phyloP scores from a whole-genome alignment of 2,797 vertebrate genomes.

The Hyperoplus lanceolatus region DNA sequence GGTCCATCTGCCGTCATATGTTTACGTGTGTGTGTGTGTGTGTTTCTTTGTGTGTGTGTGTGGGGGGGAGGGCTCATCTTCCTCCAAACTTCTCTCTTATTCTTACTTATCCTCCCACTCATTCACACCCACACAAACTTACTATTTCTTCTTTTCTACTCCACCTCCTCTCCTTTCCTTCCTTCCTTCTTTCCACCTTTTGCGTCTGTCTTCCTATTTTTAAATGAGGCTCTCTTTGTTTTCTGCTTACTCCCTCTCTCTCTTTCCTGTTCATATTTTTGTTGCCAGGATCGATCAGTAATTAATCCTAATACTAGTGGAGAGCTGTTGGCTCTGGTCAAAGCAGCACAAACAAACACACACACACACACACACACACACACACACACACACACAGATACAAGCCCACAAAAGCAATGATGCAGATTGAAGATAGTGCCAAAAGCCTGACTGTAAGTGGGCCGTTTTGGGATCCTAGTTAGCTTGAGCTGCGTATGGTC shows the following conservation, averaged over 20 bases:
- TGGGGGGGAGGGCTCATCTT: conserved; percentile 26
- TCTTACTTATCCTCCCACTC: conserved; percentile 60
- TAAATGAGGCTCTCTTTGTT: conserved; percentile 2
- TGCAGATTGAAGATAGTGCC: conserved; percentile 52
- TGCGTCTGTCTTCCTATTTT: conserved; percentile 4
- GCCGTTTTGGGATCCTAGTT: conserved; percentile 58
- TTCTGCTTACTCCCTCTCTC: background rate
- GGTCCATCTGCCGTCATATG: conserved; percentile 66
- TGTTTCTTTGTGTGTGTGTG: background rate
- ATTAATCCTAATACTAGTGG: conserved; percentile 68
- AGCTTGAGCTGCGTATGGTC: conserved; percentile 45
- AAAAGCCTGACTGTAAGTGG: conserved; percentile 61
- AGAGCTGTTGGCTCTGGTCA: conserved; percentile 59
- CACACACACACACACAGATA: background rate
- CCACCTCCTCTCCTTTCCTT: conserved; percentile 2
- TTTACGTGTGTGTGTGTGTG: conserved; percentile 53
- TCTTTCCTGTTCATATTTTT: conserved; percentile 33
- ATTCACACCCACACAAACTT: conserved; percentile 37
- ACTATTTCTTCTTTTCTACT: conserved; percentile 23
- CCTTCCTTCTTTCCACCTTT: conserved; percentile 13
- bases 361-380: conserved; percentile 22
- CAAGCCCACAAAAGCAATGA: conserved; percentile 39
- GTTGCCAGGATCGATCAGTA: conserved; percentile 65
- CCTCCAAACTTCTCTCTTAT: conserved; percentile 47
- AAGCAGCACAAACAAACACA: conserved; percentile 7